These are phyloP conservation scores for Cephus sareptanus DNA, from an alignment of 2,888 invertebrate species.

Conservation along the genomic window DNA sequence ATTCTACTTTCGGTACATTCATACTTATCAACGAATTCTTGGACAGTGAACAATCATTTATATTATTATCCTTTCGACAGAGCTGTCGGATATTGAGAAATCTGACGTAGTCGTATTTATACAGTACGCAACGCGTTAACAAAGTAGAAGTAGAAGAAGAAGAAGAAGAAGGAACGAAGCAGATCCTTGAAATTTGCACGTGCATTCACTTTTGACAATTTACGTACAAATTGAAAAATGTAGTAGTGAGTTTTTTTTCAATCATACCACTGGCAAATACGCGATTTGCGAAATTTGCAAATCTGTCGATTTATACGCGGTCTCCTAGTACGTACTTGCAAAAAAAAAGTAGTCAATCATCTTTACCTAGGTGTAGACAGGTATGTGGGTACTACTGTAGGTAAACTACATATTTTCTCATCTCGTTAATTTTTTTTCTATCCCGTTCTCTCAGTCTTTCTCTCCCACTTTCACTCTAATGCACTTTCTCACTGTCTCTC, in stretches of 20 bases:
- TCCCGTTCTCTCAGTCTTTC: background rate
- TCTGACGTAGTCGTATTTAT: background rate
- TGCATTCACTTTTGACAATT: background rate
- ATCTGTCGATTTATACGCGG: background rate
- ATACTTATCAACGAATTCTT: background rate
- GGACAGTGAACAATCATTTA: background rate
- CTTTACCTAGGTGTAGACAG: background rate
- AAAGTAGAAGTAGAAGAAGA: background rate
- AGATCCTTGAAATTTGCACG: background rate
- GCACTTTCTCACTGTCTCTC: slow-evolving; percentile 19
- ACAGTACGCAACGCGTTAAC: background rate
- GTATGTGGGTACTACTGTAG: background rate
- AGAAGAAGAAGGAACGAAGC: background rate
- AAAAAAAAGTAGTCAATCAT: background rate
- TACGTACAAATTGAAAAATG: background rate
- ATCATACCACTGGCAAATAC: background rate
- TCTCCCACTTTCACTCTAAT: background rate
- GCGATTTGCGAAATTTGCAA: background rate
- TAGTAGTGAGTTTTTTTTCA: background rate
- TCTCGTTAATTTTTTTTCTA: background rate
- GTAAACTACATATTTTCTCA: background rate
- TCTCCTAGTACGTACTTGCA: background rate
- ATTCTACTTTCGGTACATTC: background rate
- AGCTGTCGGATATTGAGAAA: background rate
- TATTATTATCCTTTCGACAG: background rate